Percentiles rank a stretch among this genome's conserved stretches.
Evolutionary conservation across 2,113 vertebrate genomes (phyloP).

Genomic region (Variabilichromis moorii): DNA sequence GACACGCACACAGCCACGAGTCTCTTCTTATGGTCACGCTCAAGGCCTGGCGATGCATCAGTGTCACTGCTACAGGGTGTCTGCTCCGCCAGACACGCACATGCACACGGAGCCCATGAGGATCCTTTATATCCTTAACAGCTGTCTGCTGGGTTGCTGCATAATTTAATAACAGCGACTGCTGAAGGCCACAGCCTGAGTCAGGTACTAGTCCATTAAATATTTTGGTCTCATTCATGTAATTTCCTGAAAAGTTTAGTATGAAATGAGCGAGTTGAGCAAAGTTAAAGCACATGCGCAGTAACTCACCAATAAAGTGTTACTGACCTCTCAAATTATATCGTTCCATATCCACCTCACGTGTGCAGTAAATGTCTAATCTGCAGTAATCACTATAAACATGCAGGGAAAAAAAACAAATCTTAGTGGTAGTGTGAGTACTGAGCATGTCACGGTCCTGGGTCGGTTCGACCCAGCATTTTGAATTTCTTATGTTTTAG

Average conservation of each 20-base stretch:
- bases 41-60: constrained; percentile 42
- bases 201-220: not conserved
- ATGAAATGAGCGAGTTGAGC: not conserved
- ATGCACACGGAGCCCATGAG: not conserved
- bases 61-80: not conserved
- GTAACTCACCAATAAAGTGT: not conserved
- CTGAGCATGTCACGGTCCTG: not conserved
- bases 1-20: not conserved
- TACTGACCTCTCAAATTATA: not conserved
- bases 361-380: not conserved
- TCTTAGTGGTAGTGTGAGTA: not conserved
- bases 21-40: constrained; percentile 7
- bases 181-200: not conserved
- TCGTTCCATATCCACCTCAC: not conserved
- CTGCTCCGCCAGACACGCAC: not conserved
- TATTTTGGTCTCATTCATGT: not conserved
- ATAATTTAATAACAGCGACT: not conserved
- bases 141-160: constrained; percentile 1
- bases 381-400: not conserved
- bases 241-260: not conserved
- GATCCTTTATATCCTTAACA: constrained; percentile 32
- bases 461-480: too few species aligned
- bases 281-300: not conserved
- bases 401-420: not conserved
- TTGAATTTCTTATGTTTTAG: too few species aligned